A percentile compares a stretch with the other conserved stretches of the same genome.
These are phyloP conservation scores for Atlantisia rogersi DNA, from an alignment of 2,113 vertebrate species.

Conservation along the genomic window DNA sequence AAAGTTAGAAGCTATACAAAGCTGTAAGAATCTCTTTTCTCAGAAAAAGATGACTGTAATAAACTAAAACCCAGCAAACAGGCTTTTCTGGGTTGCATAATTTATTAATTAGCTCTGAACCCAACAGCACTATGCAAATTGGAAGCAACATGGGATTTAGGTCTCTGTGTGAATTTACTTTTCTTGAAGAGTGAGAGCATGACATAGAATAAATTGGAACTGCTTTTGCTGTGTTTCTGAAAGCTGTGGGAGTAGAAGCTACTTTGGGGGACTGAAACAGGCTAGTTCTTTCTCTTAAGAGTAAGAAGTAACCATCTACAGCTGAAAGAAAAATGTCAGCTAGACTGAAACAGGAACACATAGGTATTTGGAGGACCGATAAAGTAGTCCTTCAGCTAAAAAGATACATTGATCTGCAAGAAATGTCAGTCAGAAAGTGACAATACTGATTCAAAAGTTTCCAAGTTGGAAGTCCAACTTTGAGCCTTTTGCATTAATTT, in stretches of 20 bases:
- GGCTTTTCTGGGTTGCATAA: constrained; percentile 45
- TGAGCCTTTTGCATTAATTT: background rate
- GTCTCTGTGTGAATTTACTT: background rate
- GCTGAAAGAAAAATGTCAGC: background rate
- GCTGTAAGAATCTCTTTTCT: background rate
- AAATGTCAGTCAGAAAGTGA: background rate
- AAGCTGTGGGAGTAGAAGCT: background rate
- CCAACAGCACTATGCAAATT: constrained; percentile 25
- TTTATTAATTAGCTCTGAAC: constrained; percentile 52
- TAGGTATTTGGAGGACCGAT: background rate
- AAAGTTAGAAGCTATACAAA: background rate
- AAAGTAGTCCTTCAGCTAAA: background rate
- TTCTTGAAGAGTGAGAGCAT: background rate
- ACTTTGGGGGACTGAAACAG: background rate
- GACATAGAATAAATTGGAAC: constrained; percentile 11
- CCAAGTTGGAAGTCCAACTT: background rate
- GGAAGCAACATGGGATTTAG: background rate
- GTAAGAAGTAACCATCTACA: background rate
- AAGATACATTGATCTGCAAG: background rate
- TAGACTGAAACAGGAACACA: background rate
- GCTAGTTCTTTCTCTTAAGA: background rate
- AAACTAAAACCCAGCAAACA: background rate
- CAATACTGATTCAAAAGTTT: background rate
- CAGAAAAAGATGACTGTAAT: background rate
- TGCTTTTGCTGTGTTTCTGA: background rate